Conservation (phyloP, 2,797 vertebrate genomes). For the Hapalemur alaotrensis region DNA sequence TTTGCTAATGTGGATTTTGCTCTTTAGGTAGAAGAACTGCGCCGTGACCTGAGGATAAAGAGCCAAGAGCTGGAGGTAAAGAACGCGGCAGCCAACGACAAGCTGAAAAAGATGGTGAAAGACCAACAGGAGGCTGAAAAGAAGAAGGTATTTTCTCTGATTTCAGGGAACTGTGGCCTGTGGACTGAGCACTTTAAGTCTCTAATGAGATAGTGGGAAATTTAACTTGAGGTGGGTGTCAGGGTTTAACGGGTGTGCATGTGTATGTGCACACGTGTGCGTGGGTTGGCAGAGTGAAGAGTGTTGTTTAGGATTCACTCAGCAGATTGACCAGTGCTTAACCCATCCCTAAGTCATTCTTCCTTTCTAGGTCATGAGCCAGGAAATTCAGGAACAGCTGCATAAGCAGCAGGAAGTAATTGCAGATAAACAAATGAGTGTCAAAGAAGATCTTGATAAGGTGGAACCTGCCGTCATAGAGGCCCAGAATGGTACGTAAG, state of each 20-base stretch:
- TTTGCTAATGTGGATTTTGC: rapidly evolving
- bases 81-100: conserved; percentile 98
- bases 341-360: background rate
- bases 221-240: background rate
- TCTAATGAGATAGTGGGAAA: rapidly evolving
- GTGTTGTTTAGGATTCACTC: background rate
- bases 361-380: conserved; percentile 94
- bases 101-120: conserved; percentile 99
- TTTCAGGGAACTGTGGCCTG: rapidly evolving
- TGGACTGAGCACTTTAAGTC: rapidly evolving
- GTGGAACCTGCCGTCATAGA: conserved; percentile 99
- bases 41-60: conserved; percentile 97
- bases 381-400: conserved; percentile 98
- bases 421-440: conserved; percentile 97
- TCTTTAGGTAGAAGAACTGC: conserved; percentile 95
- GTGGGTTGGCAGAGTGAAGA: rapidly evolving
- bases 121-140: conserved; percentile 99
- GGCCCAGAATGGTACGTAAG: conserved; percentile 94
- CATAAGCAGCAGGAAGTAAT: conserved; percentile 98
- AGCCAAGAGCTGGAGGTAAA: conserved; percentile 98
- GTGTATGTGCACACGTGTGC: background rate
- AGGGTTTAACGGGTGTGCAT: background rate
- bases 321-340: rapidly evolving
- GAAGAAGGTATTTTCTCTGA: conserved; percentile 91
- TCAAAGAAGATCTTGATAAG: conserved; percentile 96